A percentile compares a stretch with the other conserved stretches of the same genome.
Conservation (phyloP, 2,888 invertebrate genomes). For the Aphidoletes aphidimyza region DNA sequence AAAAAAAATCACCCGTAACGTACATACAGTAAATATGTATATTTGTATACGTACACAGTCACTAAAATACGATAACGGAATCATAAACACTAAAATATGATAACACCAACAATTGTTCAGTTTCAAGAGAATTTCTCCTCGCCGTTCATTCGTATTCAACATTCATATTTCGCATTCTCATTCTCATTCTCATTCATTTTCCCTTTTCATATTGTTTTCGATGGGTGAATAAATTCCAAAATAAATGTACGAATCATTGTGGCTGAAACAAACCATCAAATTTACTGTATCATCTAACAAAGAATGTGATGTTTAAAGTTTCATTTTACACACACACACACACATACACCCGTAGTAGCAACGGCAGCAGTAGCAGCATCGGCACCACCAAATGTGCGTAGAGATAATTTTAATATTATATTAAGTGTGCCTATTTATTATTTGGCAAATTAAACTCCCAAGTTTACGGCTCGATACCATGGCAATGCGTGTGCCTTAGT, state of each 20-base stretch:
- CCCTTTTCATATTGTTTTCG: constrained; percentile 9
- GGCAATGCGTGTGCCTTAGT: neutral
- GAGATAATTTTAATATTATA: constrained; percentile 18
- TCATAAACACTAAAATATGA: too few relatives aligned
- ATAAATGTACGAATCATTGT: neutral
- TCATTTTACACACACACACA: neutral
- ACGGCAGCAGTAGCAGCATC: too few relatives aligned
- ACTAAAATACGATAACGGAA: too few relatives aligned
- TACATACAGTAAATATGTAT: too few relatives aligned
- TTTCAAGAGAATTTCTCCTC: too few relatives aligned
- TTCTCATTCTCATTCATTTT: neutral
- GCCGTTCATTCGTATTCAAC: too few relatives aligned
- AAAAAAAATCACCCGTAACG: too few relatives aligned
- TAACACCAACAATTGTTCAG: too few relatives aligned
- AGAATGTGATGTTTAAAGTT: neutral
- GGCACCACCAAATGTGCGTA: constrained; percentile 3
- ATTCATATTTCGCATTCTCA: constrained; percentile 1
- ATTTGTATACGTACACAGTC: too few relatives aligned
- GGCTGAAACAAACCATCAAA: constrained; percentile 17
- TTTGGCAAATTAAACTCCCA: constrained; percentile 27
- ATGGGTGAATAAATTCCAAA: constrained; percentile 1
- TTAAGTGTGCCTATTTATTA: neutral
- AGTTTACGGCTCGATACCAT: neutral
- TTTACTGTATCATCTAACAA: neutral
- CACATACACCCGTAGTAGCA: too few relatives aligned